Percentiles rank a stretch among this genome's conserved stretches.
Conservation (phyloP, 2,113 vertebrate species). For the Dipodomys spectabilis region DNA sequence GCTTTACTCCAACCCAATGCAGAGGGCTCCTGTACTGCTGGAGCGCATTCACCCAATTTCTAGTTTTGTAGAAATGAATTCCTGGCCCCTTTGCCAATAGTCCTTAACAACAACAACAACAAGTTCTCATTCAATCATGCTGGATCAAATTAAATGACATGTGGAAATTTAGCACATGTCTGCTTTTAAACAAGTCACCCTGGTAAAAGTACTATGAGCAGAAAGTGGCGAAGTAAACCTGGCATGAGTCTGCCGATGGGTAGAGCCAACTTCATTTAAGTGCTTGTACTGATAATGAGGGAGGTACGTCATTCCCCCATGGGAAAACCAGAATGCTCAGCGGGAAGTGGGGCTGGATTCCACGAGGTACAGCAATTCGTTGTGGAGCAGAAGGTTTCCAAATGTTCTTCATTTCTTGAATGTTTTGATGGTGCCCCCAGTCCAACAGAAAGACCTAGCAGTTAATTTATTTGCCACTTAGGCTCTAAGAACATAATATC, state of each 20-base stretch:
- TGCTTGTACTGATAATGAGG: neutral
- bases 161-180: neutral
- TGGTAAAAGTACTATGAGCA: neutral
- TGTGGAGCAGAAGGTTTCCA: neutral
- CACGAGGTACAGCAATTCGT: neutral
- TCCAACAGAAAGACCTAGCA: constrained; percentile 2
- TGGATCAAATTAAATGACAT: neutral
- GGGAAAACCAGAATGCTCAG: neutral
- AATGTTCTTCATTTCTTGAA: constrained; percentile 32
- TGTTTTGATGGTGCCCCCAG: neutral
- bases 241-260: neutral
- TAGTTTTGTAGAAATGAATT: neutral
- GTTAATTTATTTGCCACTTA: constrained; percentile 19
- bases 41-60: neutral
- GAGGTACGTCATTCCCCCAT: neutral
- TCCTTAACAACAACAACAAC: neutral
- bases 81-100: neutral
- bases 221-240: neutral
- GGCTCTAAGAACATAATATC: neutral
- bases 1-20: neutral
- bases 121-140: neutral
- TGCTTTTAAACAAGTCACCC: neutral
- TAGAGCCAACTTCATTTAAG: neutral
- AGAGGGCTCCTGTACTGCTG: neutral
- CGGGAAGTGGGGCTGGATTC: neutral